phyloP scores from a whole-genome alignment of 2,113 vertebrate genomes.

The Tachycineta bicolor region DNA sequence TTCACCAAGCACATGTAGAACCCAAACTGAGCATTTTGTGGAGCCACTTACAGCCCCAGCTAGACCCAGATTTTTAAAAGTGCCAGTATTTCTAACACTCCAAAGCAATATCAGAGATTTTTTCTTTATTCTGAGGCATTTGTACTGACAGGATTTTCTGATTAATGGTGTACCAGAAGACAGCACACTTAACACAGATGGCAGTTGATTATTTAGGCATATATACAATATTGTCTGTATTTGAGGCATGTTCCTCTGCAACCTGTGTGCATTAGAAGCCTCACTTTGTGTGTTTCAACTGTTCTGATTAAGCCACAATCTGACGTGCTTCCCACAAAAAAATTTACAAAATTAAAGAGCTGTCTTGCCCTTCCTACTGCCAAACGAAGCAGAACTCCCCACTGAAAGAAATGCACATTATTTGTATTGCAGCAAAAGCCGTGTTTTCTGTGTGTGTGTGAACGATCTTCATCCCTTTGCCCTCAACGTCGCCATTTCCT shows the following conservation, averaged over 20 bases:
- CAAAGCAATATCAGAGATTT: background rate
- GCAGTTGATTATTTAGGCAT: background rate
- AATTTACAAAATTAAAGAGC: no score
- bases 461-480: background rate
- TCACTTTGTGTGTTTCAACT: background rate
- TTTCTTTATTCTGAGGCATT: background rate
- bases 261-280: background rate
- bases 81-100: background rate
- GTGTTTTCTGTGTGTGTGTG: background rate
- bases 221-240: background rate
- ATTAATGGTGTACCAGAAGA: background rate
- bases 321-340: background rate
- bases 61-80: background rate
- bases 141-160: background rate
- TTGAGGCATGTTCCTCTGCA: background rate
- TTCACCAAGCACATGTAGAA: background rate
- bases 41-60: background rate
- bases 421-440: background rate
- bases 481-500: background rate
- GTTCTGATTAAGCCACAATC: background rate
- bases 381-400: background rate
- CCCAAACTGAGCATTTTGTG: background rate
- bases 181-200: background rate
- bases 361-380: background rate
- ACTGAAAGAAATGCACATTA: background rate